A percentile compares a stretch with the other conserved stretches of the same genome.
These are phyloP conservation scores for Canis aureus DNA, from an alignment of 2,113 vertebrate genomes.

Conservation along the genomic window DNA sequence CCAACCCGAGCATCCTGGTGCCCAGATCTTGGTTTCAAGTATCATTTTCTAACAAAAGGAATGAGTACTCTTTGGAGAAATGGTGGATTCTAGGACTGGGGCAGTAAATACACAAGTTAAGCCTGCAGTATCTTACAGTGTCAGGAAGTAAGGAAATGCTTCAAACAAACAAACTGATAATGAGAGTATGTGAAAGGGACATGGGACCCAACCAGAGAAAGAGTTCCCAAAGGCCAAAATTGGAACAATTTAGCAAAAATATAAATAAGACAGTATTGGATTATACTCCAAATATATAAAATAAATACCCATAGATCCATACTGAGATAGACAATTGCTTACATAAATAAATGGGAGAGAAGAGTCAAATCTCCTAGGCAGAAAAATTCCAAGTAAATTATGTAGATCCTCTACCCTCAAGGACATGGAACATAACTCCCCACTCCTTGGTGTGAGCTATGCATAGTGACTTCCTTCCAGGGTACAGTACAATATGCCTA, in stretches of 20 bases:
- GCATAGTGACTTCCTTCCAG: background rate
- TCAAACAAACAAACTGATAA: constrained; percentile 1
- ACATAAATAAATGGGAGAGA: background rate
- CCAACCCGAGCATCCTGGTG: background rate
- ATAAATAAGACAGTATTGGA: background rate
- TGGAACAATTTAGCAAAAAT: background rate
- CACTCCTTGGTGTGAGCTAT: background rate
- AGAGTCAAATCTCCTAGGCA: background rate
- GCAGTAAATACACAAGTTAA: background rate
- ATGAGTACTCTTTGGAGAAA: background rate
- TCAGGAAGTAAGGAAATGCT: background rate
- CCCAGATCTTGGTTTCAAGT: background rate
- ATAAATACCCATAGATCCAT: background rate
- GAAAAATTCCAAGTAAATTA: constrained; percentile 14
- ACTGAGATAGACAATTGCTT: background rate
- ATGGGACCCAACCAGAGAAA: background rate
- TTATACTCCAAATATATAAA: background rate
- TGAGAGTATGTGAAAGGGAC: background rate
- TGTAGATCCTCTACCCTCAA: background rate
- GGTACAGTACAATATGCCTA: background rate
- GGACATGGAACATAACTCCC: background rate
- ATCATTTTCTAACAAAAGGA: background rate
- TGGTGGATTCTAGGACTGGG: background rate
- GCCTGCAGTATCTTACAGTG: background rate
- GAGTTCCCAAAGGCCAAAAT: background rate